Conservation (phyloP, 2,797 vertebrate genomes). For the Rhyacichthys aspro region DNA sequence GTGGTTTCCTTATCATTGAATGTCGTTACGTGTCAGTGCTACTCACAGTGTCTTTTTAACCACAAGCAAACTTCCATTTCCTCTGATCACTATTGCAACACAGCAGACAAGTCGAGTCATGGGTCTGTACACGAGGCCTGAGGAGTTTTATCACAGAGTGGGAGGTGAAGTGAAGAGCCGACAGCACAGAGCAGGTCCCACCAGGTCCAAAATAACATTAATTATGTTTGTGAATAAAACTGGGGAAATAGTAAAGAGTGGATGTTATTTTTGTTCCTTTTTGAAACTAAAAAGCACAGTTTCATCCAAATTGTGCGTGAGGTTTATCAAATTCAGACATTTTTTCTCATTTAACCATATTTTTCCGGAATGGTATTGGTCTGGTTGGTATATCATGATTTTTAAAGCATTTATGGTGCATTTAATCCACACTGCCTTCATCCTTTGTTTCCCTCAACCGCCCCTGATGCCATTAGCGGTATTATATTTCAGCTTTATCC, state of each 20-base stretch:
- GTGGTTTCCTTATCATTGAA: neutral
- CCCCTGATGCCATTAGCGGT: neutral
- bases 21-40: neutral
- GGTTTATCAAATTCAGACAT: too few species aligned
- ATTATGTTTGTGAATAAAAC: neutral
- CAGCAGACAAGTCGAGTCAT: conserved; percentile 46
- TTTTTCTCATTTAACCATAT: too few species aligned
- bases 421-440: neutral
- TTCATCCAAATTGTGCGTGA: too few species aligned
- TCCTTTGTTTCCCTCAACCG: neutral
- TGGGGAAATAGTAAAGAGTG: neutral
- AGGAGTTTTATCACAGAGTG: conserved; percentile 34
- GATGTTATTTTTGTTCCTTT: too few species aligned
- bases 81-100: conserved; percentile 28
- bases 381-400: too few species aligned
- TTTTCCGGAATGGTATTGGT: too few species aligned
- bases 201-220: conserved; percentile 23
- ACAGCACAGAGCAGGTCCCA: conserved; percentile 21
- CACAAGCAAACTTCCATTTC: conserved; percentile 17
- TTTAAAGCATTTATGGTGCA: too few species aligned
- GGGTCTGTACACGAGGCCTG: conserved; percentile 16
- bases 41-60: neutral
- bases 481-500: neutral
- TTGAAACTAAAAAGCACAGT: too few species aligned
- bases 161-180: conserved; percentile 10